These are phyloP conservation scores for Thelaira solivaga DNA, from an alignment of 2,888 invertebrate species.

Conservation along the genomic window DNA sequence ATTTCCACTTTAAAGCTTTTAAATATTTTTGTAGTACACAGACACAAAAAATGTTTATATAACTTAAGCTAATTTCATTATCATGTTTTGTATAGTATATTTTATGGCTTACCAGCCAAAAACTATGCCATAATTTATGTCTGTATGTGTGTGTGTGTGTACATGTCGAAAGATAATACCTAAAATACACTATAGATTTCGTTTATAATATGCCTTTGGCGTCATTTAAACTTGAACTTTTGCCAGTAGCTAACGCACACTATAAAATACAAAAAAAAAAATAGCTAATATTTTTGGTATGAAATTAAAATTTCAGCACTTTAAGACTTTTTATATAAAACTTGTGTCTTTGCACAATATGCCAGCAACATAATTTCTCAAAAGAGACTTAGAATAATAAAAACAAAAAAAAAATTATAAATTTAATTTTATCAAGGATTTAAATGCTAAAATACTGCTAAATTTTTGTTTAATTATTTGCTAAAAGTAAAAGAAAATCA, in stretches of 20 bases:
- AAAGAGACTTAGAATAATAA: too few relatives aligned
- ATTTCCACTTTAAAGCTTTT: too few relatives aligned
- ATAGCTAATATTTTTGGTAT: background rate
- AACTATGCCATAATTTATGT: constrained; percentile 18
- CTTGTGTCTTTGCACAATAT: too few relatives aligned
- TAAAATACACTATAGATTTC: background rate
- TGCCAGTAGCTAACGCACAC: background rate
- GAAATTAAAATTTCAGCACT: background rate
- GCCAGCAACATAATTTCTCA: too few relatives aligned
- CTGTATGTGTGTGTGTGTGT: too few relatives aligned
- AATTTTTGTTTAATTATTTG: too few relatives aligned
- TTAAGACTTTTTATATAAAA: background rate
- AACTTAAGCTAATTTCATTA: background rate
- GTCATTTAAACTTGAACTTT: constrained; percentile 16
- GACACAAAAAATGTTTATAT: background rate
- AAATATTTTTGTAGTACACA: too few relatives aligned
- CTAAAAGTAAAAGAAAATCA: too few relatives aligned
- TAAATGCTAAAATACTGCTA: too few relatives aligned
- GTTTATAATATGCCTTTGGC: constrained; percentile 8
- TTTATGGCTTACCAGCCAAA: constrained; percentile 3
- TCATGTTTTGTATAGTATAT: background rate
- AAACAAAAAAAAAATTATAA: too few relatives aligned
- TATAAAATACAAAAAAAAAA: background rate
- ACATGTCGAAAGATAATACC: background rate
- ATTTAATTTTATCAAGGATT: too few relatives aligned